A percentile compares a stretch with the other conserved stretches of the same genome.
Conservation (phyloP, 2,888 invertebrate species). For the Phyto melanocephala region DNA sequence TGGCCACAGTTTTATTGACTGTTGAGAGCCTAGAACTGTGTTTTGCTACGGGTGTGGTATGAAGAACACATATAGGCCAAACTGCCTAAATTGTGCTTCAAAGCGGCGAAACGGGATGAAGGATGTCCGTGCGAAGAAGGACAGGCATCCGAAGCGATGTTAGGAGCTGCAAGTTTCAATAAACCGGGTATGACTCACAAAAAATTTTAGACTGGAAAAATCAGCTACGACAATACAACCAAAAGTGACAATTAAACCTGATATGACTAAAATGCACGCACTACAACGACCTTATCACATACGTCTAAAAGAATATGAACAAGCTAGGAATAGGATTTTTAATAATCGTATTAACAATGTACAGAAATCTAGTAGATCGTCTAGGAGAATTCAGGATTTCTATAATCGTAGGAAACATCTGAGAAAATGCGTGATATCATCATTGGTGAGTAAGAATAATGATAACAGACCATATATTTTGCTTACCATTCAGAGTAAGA, state of each 20-base stretch:
- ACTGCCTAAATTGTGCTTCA: neutral
- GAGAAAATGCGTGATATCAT: too few species aligned
- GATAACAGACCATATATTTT: too few species aligned
- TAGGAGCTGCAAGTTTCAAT: neutral
- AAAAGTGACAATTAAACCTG: neutral
- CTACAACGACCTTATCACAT: neutral
- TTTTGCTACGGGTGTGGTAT: neutral
- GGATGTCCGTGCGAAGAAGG: neutral
- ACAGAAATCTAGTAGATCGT: neutral
- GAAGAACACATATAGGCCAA: neutral
- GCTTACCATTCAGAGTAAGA: too few species aligned
- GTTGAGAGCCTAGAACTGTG: neutral
- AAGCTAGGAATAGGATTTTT: neutral
- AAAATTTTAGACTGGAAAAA: neutral
- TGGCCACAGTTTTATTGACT: too few species aligned
- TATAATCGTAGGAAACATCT: neutral
- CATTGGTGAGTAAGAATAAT: too few species aligned
- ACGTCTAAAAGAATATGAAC: neutral
- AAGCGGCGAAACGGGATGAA: neutral
- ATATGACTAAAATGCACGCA: neutral
- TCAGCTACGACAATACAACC: neutral
- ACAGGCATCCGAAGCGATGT: neutral
- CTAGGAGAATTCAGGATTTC: neutral
- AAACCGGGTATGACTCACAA: neutral
- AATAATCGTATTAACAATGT: neutral